Conservation (phyloP, 1,140 invertebrate genomes). For the Pogonomyrmex californicus region DNA sequence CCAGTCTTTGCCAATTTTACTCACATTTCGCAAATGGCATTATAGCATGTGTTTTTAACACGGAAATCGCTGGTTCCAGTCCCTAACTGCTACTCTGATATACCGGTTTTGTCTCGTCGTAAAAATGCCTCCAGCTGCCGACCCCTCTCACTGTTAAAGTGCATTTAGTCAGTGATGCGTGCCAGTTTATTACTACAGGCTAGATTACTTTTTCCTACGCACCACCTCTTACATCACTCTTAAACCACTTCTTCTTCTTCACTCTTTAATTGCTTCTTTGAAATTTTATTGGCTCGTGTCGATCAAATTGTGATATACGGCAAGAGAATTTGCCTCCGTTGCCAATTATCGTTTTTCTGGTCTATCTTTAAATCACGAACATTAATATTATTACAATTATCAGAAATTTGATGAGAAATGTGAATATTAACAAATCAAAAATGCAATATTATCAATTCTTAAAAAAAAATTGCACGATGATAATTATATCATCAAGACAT, state of each 20-base stretch:
- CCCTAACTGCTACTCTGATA: slow-evolving; percentile 4
- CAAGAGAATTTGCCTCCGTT: background rate
- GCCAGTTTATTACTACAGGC: background rate
- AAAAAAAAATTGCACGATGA: background rate
- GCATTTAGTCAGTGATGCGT: slow-evolving; percentile 41
- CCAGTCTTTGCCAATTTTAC: background rate
- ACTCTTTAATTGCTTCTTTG: background rate
- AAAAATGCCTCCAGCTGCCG: slow-evolving; percentile 40
- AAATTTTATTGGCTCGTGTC: background rate
- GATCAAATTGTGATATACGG: background rate
- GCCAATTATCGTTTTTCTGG: background rate
- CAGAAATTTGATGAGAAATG: background rate
- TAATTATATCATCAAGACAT: background rate
- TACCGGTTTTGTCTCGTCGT: slow-evolving; percentile 19
- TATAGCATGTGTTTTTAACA: slow-evolving; percentile 16
- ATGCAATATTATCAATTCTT: background rate
- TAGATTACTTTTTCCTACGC: slow-evolving; percentile 16
- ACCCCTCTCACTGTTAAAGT: slow-evolving; percentile 15
- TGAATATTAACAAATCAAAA: background rate
- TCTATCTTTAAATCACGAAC: background rate
- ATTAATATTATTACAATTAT: slow-evolving; percentile 5
- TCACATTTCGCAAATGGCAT: slow-evolving; percentile 14
- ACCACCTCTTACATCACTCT: background rate
- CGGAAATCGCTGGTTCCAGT: slow-evolving; percentile 1
- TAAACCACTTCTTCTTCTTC: background rate